phyloP scores from a whole-genome alignment of 2,113 vertebrate genomes.

The Anolis sagrei region DNA sequence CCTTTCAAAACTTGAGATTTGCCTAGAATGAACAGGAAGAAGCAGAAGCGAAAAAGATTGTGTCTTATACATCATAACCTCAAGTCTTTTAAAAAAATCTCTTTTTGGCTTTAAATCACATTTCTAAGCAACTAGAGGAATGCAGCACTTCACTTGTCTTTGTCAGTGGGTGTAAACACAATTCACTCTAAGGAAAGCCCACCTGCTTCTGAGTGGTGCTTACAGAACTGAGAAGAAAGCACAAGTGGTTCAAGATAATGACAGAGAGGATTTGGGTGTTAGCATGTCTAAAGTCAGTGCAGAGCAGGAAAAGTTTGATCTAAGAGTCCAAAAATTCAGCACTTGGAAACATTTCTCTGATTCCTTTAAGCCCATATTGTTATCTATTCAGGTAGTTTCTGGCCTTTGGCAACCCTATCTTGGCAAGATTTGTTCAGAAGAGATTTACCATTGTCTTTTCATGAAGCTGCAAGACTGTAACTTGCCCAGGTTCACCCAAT shows the following conservation, averaged over 20 bases:
- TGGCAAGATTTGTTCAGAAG: too few species aligned
- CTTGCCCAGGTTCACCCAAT: too few species aligned
- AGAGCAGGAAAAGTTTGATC: slow-evolving; percentile 8
- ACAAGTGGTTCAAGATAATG: not conserved
- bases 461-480: too few species aligned
- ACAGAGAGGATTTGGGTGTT: not conserved
- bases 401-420: too few species aligned
- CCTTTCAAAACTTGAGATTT: slow-evolving; percentile 29
- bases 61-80: not conserved
- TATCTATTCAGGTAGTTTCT: too few species aligned
- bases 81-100: not conserved
- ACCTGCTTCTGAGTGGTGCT: slow-evolving; percentile 1
- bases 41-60: not conserved
- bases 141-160: not conserved
- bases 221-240: not conserved
- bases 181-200: not conserved
- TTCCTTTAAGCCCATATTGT: not conserved
- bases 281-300: not conserved
- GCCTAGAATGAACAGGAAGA: slow-evolving; percentile 1
- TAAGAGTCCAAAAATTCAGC: not conserved
- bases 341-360: not conserved
- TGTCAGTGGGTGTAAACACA: not conserved
- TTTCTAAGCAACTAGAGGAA: not conserved
- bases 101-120: slow-evolving; percentile 4
- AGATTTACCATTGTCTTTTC: too few species aligned